Conservation (phyloP, 2,113 vertebrate genomes). For the Motacilla alba region DNA sequence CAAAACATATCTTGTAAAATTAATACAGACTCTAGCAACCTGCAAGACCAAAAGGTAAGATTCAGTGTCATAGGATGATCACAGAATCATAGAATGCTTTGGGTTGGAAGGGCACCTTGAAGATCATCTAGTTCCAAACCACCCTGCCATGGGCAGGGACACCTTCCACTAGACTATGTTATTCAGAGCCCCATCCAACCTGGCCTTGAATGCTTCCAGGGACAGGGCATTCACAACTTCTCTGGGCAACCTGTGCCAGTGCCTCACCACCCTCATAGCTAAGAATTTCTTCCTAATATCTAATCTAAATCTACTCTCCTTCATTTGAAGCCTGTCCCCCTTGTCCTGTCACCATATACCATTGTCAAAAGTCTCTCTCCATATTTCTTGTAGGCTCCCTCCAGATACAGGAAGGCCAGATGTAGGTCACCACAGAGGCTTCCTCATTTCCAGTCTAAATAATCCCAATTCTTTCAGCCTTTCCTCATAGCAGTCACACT, state of each 20-base stretch:
- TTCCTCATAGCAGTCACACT: neutral
- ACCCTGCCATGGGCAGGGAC: neutral
- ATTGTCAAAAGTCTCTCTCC: neutral
- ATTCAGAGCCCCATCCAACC: neutral
- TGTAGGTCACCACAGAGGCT: neutral
- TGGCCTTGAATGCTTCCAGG: neutral
- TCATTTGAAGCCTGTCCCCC: neutral
- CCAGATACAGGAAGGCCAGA: neutral
- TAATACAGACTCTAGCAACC: neutral
- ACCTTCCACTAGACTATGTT: neutral
- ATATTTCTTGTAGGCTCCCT: neutral
- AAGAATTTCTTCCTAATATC: neutral
- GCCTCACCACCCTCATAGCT: neutral
- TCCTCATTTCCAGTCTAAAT: neutral
- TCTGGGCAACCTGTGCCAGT: neutral
- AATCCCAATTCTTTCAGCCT: neutral
- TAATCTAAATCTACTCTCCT: neutral
- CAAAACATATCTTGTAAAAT: neutral
- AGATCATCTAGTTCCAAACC: neutral
- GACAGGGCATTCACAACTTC: neutral
- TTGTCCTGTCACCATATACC: neutral
- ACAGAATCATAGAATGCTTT: neutral
- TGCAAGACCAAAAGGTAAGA: neutral
- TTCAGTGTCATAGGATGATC: neutral
- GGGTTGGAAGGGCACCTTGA: neutral